Evolutionary conservation across 2,888 invertebrate genomes (phyloP).

Genomic region (Drosophila affinis): DNA sequence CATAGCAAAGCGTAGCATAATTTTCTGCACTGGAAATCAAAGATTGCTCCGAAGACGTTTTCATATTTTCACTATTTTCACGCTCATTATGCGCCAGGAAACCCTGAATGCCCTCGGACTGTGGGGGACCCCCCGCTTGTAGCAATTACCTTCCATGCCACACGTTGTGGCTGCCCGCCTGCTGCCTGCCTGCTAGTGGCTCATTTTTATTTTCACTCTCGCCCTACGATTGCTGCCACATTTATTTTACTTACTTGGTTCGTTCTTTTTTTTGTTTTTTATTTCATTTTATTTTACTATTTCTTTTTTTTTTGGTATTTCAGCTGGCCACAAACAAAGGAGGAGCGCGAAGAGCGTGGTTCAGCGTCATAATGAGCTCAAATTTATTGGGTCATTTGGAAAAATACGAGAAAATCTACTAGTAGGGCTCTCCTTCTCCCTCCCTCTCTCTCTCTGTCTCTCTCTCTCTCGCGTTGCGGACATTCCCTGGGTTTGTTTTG

Average conservation of each 20-base stretch:
- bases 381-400: conserved; percentile 79
- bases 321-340: conserved; percentile 61
- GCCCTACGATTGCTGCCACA: conserved; percentile 59
- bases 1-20: conserved; percentile 13
- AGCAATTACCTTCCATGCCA: conserved; percentile 67
- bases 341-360: conserved; percentile 64
- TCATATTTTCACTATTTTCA: conserved; percentile 74
- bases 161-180: conserved; percentile 26
- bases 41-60: conserved; percentile 44
- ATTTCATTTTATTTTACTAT: conserved; percentile 7
- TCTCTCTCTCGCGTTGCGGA: conserved; percentile 16
- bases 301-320: conserved; percentile 43
- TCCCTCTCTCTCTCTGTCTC: background rate
- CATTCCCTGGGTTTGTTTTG: conserved; percentile 36
- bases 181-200: conserved; percentile 27
- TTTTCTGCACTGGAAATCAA: conserved; percentile 42
- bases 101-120: conserved; percentile 49
- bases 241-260: conserved; percentile 64
- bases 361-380: conserved; percentile 77
- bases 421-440: conserved; percentile 28
- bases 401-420: conserved; percentile 72
- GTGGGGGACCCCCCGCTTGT: conserved; percentile 51
- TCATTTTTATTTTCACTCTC: conserved; percentile 47
- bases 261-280: conserved; percentile 2
- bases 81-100: conserved; percentile 72